Conservation (phyloP, 2,888 invertebrate species). For the Lamellibrachia columna region DNA sequence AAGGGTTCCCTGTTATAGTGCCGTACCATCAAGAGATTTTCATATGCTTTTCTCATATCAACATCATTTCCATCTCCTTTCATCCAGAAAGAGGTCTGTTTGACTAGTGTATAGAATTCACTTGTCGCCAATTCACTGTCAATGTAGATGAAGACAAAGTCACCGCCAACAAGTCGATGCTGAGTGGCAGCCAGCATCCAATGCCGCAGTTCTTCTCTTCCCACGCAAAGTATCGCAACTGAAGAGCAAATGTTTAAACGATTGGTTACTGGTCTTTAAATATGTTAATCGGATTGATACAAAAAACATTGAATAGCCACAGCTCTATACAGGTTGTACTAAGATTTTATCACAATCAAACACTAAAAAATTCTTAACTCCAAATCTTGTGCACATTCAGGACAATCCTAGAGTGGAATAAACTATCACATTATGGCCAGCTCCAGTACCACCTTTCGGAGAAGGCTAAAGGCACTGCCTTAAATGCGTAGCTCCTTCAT, state of each 20-base stretch:
- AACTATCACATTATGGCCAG: too few relatives aligned
- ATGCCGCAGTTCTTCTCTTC: slow-evolving; percentile 46
- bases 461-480: too few relatives aligned
- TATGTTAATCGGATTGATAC: background rate
- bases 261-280: background rate
- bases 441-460: too few relatives aligned
- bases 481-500: too few relatives aligned
- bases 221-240: slow-evolving; percentile 57
- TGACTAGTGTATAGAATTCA: slow-evolving; percentile 17
- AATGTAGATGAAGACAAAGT: slow-evolving; percentile 57
- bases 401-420: too few relatives aligned
- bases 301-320: background rate
- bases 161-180: slow-evolving; percentile 53
- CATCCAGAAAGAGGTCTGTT: slow-evolving; percentile 47
- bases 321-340: background rate
- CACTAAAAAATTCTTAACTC: background rate
- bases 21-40: slow-evolving; percentile 55
- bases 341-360: background rate
- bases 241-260: slow-evolving; percentile 27
- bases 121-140: slow-evolving; percentile 46
- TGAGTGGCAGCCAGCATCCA: slow-evolving; percentile 54
- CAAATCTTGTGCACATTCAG: too few relatives aligned
- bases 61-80: slow-evolving; percentile 46
- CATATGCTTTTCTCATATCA: slow-evolving; percentile 48
- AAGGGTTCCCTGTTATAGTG: background rate